phyloP scores from a whole-genome alignment of 2,888 invertebrate genomes.

The Apamea anceps region DNA sequence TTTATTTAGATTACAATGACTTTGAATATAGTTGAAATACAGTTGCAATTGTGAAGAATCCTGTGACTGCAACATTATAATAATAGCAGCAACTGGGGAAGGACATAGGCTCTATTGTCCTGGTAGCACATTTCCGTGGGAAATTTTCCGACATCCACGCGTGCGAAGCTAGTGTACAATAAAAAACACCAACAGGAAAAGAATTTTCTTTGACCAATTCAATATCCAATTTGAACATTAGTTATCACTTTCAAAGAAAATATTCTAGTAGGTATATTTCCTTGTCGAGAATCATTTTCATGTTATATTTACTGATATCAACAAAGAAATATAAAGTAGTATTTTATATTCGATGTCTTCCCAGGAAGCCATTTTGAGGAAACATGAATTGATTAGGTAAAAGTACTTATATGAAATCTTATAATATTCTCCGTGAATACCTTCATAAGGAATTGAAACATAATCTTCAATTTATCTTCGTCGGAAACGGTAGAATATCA shows the following conservation, averaged over 20 bases:
- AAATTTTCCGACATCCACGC: not conserved
- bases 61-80: too few species aligned
- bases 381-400: conserved; percentile 41
- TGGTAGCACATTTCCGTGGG: not conserved
- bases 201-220: not conserved
- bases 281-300: conserved; percentile 13
- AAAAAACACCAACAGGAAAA: not conserved
- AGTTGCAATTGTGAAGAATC: not conserved
- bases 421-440: conserved; percentile 15
- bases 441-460: conserved; percentile 10
- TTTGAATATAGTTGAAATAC: not conserved
- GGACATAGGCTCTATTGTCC: not conserved
- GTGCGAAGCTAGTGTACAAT: not conserved
- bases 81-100: not conserved
- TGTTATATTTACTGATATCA: conserved; percentile 24
- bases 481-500: not conserved
- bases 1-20: not conserved
- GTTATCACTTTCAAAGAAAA: not conserved
- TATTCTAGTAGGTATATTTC: not conserved
- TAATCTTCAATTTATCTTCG: conserved; percentile 23
- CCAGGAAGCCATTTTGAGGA: conserved; percentile 21
- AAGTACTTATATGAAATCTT: conserved; percentile 25
- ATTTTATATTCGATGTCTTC: conserved; percentile 20
- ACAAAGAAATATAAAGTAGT: conserved; percentile 26
- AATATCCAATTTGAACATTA: conserved; percentile 14